Evolutionary conservation across 2,888 invertebrate species (phyloP).

Genomic region (Melanchra persicariae): DNA sequence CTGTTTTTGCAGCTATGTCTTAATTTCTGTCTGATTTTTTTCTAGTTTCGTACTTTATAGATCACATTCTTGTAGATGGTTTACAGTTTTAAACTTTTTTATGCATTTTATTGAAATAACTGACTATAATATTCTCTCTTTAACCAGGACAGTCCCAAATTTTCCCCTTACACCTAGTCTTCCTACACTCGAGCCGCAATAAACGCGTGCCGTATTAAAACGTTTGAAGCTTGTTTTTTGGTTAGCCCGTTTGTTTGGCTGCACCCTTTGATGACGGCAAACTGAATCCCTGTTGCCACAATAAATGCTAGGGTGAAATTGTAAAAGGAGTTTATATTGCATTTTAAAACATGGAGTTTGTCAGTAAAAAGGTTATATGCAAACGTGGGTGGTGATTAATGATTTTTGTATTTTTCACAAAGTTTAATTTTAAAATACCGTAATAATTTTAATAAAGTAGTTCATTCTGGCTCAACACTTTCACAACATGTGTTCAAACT

Average conservation of each 20-base stretch:
- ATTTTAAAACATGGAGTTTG: conserved; percentile 12
- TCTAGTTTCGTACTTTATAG: too few species aligned
- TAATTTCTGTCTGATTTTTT: too few species aligned
- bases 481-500: too few species aligned
- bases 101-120: too few species aligned
- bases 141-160: not conserved
- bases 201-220: conserved; percentile 70
- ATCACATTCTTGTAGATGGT: too few species aligned
- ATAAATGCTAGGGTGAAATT: conserved; percentile 45
- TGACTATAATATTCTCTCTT: too few species aligned
- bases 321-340: conserved; percentile 25
- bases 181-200: conserved; percentile 54
- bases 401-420: too few species aligned
- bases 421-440: too few species aligned
- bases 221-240: conserved; percentile 68
- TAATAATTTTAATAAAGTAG: too few species aligned
- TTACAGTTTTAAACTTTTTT: too few species aligned
- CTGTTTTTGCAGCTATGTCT: too few species aligned
- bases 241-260: conserved; percentile 59
- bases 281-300: conserved; percentile 52
- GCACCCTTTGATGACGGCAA: conserved; percentile 66
- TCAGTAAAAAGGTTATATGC: conserved; percentile 4
- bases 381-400: not conserved
- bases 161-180: not conserved
- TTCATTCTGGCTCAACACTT: too few species aligned